Evolutionary conservation across 1,140 invertebrate genomes (phyloP), one percentile per base, ranked within the genome.

Genomic region (Harpegnathos saltator): DNA sequence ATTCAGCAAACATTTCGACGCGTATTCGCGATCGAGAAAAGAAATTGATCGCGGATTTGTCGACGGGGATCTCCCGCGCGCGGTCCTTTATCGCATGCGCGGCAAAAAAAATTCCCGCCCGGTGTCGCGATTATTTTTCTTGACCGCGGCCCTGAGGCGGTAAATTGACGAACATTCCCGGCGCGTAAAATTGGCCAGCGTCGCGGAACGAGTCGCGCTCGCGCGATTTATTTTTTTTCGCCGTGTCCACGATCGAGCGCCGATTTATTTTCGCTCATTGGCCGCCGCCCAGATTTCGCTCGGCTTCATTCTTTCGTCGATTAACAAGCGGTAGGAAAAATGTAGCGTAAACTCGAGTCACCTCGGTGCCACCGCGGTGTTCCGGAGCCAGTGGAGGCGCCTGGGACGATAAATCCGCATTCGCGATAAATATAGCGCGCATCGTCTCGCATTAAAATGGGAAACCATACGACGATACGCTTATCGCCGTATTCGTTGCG

Each of bases 261-360:
- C 48, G 29, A 77, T 77, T 77, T 77, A 77, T 77, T 56, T 50
- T 77, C 62, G 48, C 19, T 77, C 66, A 77, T 77, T 77, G 61
- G 61, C 29, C 50, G 44, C 48, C 12, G 24, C 62, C 74, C 62
- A 74, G 56, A 48, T 59, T 22, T 44, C n/a, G n/a, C n/a, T n/a
- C 71, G 24, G 19, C 38, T 38, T 15, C 26, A 56, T 77, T 66
- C 62, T 66, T 33, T 19, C 24, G 61, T 29, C 44, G 26, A 52
- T 19, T 77, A 77, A 66, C 50, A 77, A 66, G n/a, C 50, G n/a
- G 48, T 11, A n/a, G 4, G 50, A 66, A 75, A 38, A 24, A 77
- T 52, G 48, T 65, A 74, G n/a, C 2, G 44, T 52, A 66, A 75
- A 75, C 24, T 50, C 14, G 15, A 56, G 62, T 24, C 19, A 54